Evolutionary conservation across 1,140 invertebrate species (phyloP).

Genomic region (Argopecten irradians): DNA sequence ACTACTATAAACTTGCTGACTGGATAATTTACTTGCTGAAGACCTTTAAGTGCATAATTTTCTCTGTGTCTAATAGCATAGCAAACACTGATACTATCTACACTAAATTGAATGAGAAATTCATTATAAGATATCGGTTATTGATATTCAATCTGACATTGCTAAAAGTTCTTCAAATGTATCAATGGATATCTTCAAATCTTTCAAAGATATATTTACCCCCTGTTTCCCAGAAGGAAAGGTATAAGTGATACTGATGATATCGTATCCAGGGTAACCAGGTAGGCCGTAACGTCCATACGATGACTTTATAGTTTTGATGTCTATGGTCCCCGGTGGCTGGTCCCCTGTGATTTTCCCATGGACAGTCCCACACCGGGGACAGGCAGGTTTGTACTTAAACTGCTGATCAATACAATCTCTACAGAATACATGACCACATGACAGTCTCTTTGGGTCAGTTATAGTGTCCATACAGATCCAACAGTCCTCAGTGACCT

Average conservation of each 20-base stretch:
- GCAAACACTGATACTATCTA: too few relatives aligned
- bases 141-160: too few relatives aligned
- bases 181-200: neutral
- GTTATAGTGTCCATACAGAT: slow-evolving; percentile 34
- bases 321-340: slow-evolving; percentile 44
- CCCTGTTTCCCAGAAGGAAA: slow-evolving; percentile 46
- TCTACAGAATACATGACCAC: slow-evolving; percentile 45
- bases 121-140: too few relatives aligned
- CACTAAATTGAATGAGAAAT: too few relatives aligned
- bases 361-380: slow-evolving; percentile 49
- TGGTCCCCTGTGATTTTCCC: slow-evolving; percentile 54
- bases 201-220: slow-evolving; percentile 37
- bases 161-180: too few relatives aligned
- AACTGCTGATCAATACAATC: slow-evolving; percentile 50
- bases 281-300: neutral
- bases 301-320: neutral
- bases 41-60: too few relatives aligned
- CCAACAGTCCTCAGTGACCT: neutral
- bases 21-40: too few relatives aligned
- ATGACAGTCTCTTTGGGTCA: slow-evolving; percentile 29
- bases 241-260: slow-evolving; percentile 39
- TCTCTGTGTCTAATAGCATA: too few relatives aligned
- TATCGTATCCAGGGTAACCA: slow-evolving; percentile 39
- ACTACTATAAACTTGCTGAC: too few relatives aligned
- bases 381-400: slow-evolving; percentile 48